Evolutionary conservation across 1,140 invertebrate genomes (phyloP).

Genomic region (Battus philenor): DNA sequence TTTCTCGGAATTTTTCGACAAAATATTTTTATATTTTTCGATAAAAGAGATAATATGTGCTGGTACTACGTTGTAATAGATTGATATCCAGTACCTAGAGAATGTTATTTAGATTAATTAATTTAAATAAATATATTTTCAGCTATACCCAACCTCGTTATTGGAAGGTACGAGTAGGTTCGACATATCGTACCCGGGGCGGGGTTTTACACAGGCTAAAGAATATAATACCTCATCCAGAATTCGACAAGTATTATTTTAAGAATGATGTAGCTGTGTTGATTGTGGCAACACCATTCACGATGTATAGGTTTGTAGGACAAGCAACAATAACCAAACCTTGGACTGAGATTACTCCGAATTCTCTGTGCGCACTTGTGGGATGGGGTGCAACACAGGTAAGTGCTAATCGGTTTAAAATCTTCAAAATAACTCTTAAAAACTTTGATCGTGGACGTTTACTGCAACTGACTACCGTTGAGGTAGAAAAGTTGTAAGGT

Average conservation of each 20-base stretch:
- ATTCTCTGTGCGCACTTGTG: constrained; percentile 41
- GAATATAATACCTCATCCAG: constrained; percentile 45
- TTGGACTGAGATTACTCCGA: constrained; percentile 33
- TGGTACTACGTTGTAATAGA: too few relatives aligned
- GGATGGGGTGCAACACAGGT: constrained; percentile 62
- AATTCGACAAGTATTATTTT: constrained; percentile 51
- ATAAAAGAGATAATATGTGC: too few relatives aligned
- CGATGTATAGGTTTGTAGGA: constrained; percentile 35
- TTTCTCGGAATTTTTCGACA: too few relatives aligned
- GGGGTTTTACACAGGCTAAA: constrained; percentile 47
- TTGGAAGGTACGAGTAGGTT: constrained; percentile 58
- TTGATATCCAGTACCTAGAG: too few relatives aligned
- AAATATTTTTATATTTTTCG: too few relatives aligned
- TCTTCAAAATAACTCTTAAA: background rate
- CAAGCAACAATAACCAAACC: constrained; percentile 54
- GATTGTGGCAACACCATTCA: constrained; percentile 38
- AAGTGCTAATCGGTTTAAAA: constrained; percentile 18
- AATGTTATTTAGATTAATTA: too few relatives aligned
- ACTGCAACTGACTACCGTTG: too few relatives aligned
- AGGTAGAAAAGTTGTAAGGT: too few relatives aligned
- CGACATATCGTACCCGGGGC: constrained; percentile 44
- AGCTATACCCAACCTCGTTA: constrained; percentile 49
- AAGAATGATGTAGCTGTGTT: constrained; percentile 57
- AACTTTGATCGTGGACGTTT: too few relatives aligned
- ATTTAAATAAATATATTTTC: constrained; percentile 17